Conservation (phyloP, 2,113 vertebrate genomes). For the Sprattus sprattus region DNA sequence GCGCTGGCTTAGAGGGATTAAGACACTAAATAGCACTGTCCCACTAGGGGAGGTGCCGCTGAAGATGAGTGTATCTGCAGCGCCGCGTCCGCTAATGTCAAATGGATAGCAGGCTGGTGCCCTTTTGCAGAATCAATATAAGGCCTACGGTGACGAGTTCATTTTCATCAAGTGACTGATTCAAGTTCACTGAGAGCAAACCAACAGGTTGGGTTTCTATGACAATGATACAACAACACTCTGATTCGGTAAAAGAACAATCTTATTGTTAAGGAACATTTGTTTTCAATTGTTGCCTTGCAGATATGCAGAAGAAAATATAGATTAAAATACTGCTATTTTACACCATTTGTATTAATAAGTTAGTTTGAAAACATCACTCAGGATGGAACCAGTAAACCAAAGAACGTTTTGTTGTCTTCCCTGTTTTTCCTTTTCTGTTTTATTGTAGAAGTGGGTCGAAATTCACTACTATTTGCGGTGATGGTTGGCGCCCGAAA, state of each 20-base stretch:
- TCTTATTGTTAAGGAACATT: background rate
- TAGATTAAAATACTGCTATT: no score
- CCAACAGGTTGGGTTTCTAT: background rate
- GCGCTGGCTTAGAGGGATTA: constrained; percentile 69
- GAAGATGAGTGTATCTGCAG: constrained; percentile 45
- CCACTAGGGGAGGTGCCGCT: constrained; percentile 37
- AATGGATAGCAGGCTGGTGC: background rate
- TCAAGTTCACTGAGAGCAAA: background rate
- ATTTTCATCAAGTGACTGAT: background rate
- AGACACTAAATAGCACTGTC: constrained; percentile 67
- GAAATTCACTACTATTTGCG: background rate
- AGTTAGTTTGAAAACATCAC: no score
- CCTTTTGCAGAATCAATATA: background rate
- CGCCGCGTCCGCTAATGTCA: background rate
- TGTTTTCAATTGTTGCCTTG: no score
- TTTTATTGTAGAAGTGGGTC: background rate
- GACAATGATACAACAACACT: background rate
- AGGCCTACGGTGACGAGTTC: background rate
- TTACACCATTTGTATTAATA: no score
- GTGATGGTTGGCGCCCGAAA: background rate
- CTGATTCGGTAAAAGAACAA: background rate
- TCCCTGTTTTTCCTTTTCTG: background rate
- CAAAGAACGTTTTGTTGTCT: background rate
- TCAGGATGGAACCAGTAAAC: background rate
- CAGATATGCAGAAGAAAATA: background rate